Evolutionary conservation across 2,113 vertebrate genomes (phyloP).

Genomic region (Hiodon alosoides): DNA sequence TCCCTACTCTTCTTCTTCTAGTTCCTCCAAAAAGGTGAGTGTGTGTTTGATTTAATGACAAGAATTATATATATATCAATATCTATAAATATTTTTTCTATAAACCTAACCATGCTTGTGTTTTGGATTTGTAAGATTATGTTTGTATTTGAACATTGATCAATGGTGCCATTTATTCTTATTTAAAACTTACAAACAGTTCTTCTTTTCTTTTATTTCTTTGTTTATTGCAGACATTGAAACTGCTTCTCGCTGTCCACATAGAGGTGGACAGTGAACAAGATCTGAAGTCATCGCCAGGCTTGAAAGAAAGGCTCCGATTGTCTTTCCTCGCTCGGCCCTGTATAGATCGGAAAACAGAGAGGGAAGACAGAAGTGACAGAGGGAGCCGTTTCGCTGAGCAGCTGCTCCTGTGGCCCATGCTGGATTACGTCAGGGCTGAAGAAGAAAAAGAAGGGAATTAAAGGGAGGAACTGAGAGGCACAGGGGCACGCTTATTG

Average conservation of each 20-base stretch:
- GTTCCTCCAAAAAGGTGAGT: no score
- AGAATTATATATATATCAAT: no score
- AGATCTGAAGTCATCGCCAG: slow-evolving; percentile 82
- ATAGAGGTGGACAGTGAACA: slow-evolving; percentile 67
- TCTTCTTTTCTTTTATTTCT: neutral
- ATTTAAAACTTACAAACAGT: neutral
- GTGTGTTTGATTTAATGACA: no score
- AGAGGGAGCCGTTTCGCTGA: slow-evolving; percentile 74
- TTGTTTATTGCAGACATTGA: slow-evolving; percentile 45
- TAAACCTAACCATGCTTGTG: no score
- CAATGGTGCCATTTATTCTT: no score
- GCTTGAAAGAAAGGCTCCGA: slow-evolving; percentile 77
- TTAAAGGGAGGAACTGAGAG: slow-evolving; percentile 47
- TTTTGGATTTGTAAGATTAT: neutral
- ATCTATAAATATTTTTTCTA: no score
- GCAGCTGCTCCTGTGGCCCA: slow-evolving; percentile 85
- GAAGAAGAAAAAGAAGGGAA: slow-evolving; percentile 62
- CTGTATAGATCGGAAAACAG: slow-evolving; percentile 61
- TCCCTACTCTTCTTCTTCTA: no score
- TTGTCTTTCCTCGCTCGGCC: slow-evolving; percentile 77
- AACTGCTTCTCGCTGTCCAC: slow-evolving; percentile 55
- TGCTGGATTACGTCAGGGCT: slow-evolving; percentile 85
- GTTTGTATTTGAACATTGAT: neutral
- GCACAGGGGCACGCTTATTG: slow-evolving; percentile 69
- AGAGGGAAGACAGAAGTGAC: slow-evolving; percentile 57